Evolutionary conservation across 2,113 vertebrate species (phyloP), one percentile per base, ranked within the genome.

Genomic region (Tichodroma muraria): DNA sequence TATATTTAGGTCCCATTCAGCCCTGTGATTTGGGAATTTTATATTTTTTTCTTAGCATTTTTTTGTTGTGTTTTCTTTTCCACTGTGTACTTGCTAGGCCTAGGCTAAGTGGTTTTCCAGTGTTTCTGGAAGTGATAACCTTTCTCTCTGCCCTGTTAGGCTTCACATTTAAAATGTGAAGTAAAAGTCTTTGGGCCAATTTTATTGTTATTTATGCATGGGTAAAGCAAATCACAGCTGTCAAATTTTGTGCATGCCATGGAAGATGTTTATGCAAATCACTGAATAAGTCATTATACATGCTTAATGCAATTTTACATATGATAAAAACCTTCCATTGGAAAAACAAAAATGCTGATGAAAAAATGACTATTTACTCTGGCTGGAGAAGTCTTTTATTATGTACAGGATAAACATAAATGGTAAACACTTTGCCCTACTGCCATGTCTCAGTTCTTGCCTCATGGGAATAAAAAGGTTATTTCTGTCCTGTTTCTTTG

Each of bases 141-240:
- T 89, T 85, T 85, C 50, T 42, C 6, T 80, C 78, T 75, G 28
- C n/a, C 33, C 44, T 71, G 28, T 44, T 64, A 84, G 56, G 20
- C 69, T 88, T 78, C 28, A 57, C n/a, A 71, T 83, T 81, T 89
- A 49, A 78, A 94, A 90, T 64, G 49, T 64, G 65, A 94, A 89
- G 27, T 71, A 84, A 71, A 96, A 90, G 86, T 93, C 77, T 96
- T 86, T 92, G 69, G 85, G 89, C 77, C 28, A 78, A 64, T 90
- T 95, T 90, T 90, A 56, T 66, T 90, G 80, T 93, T 93, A 80
- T 78, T 96, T 90, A 84, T 81, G 90, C 94, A 64, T 92, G 80
- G 53, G 12, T 80, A 78, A 80, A 73, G 47, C 64, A 93, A 77
- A 88, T 90, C 80, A 87, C 69, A 93, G 72, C 83, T 96, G 95